These are phyloP conservation scores for Rhinogobius similis DNA, from an alignment of 2,113 vertebrate genomes.

Conservation along the genomic window DNA sequence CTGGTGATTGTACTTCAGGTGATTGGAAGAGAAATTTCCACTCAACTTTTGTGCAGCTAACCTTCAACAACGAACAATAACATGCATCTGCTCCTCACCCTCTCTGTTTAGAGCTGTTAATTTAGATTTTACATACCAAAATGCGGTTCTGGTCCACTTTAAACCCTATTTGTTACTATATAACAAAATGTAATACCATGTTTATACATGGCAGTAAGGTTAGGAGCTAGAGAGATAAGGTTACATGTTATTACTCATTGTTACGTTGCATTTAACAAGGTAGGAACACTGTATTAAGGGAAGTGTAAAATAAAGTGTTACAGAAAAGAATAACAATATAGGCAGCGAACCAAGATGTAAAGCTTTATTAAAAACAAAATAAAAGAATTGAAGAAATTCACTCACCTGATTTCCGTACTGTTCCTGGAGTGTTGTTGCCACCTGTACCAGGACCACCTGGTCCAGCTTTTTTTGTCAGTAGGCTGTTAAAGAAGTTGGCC, in stretches of 20 bases:
- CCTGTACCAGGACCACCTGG: conserved; percentile 83
- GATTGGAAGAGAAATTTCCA: background rate
- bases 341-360: background rate
- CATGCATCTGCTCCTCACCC: too few relatives aligned
- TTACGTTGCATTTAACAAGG: background rate
- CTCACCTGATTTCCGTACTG: conserved; percentile 93
- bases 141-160: too few relatives aligned
- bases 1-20: too few relatives aligned
- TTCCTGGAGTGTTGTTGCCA: conserved; percentile 85
- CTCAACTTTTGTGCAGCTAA: background rate
- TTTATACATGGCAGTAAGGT: too few relatives aligned
- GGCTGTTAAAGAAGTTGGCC: conserved; percentile 98
- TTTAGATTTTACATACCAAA: too few relatives aligned
- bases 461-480: conserved; percentile 97
- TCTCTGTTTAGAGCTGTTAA: background rate
- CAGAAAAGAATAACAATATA: conserved; percentile 21
- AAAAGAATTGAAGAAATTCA: background rate
- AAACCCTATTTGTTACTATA: too few relatives aligned
- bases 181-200: too few relatives aligned
- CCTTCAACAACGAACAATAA: too few relatives aligned
- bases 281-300: background rate
- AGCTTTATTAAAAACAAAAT: background rate
- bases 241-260: background rate
- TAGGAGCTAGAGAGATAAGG: too few relatives aligned
- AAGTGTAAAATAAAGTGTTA: background rate